Base-by-base conservation (phyloP, 2,888 invertebrate genomes). In the Stenolophus ochropezus region DNA sequence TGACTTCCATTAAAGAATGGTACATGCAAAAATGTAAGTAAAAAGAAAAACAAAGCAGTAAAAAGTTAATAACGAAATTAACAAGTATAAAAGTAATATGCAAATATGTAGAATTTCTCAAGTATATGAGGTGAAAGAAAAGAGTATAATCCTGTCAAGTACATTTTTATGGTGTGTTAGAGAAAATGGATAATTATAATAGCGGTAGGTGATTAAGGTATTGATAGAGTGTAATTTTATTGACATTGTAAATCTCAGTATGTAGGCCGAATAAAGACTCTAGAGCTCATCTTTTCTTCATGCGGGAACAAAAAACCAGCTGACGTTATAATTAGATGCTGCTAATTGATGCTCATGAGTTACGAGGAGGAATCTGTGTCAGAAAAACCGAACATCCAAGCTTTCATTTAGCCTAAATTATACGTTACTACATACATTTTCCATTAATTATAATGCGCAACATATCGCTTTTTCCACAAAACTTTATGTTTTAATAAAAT, bases 321-420 rank as follows among this genome's bases (percentile, higher is more conserved):
- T 53, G 75, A 75, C 75, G 53, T 53, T 53, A 27, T 75, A 75
- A 75, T 75, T 75, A 75, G 75, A 75, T 53, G 53, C 53, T 75
- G 33, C 75, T 75, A 75, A 75, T 75, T 75, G 75, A 75, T 75
- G 75, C 75, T 75, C 75, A 75, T 75, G 75, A 53, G 53, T 75
- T 75, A 75, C 75, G 75, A 75, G 51, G 53, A 75, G 75, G 75
- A 75, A 75, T 75, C 75, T 75, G 53, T 75, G 75, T 75, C 75
- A 75, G 75, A 75, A 75, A 75, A 75, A 75, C 75, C 53, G 27
- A 75, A 75, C 25, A 75, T 53, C 23, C 53, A 23, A 56, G 75
- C 75, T 75, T 75, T 75, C 75, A 53, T 75, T 75, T 75, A 75
- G 75, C 75, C 75, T 75, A 75, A 75, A 75, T 75, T 75, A 75